A percentile compares a stretch with the other conserved stretches of the same genome.
Evolutionary conservation across 2,113 vertebrate species (phyloP).

Genomic region (zebrafish (Danio rerio)): GRCz12tu NC_133190.1:2384501-2385000

Average conservation of each 20-base stretch:
- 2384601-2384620: too few species aligned
- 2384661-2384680: not conserved
- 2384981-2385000: constrained; percentile 54
- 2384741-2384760: not conserved
- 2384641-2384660: not conserved
- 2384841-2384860: not conserved
- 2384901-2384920: not conserved
- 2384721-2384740: constrained; percentile 1
- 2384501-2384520: too few species aligned
- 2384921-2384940: constrained; percentile 14
- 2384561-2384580: too few species aligned
- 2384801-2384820: not conserved
- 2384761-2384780: not conserved
- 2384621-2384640: not conserved
- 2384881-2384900: constrained; percentile 5
- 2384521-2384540: too few species aligned
- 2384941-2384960: constrained; percentile 35
- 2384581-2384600: too few species aligned
- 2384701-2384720: not conserved
- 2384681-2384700: not conserved
- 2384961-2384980: constrained; percentile 42
- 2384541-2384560: too few species aligned
- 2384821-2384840: not conserved
- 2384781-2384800: not conserved
- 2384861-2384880: constrained; percentile 2